Conservation (phyloP, 2,113 vertebrate genomes). For the Anser cygnoides region DNA sequence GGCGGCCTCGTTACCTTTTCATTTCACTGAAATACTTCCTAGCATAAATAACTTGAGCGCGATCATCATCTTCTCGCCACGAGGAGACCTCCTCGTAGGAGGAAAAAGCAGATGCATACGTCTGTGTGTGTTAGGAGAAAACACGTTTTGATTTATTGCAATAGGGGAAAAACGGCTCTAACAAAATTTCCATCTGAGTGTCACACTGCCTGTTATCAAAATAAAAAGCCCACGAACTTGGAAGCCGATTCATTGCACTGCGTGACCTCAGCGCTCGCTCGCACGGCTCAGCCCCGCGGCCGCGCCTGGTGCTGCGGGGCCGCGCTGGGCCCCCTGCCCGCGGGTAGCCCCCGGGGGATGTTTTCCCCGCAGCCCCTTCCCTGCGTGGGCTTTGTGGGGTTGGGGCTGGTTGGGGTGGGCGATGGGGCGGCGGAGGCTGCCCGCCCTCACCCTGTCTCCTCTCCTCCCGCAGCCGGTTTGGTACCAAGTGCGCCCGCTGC, state of each 20-base stretch:
- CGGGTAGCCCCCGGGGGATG: rapidly evolving
- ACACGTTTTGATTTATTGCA: constrained; percentile 61
- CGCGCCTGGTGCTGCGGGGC: rapidly evolving
- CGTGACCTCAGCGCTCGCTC: not conserved
- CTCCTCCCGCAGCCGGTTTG: constrained; percentile 89
- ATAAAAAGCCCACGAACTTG: constrained; percentile 16
- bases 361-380: rapidly evolving
- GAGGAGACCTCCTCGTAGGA: constrained; percentile 2
- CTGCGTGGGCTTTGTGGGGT: rapidly evolving
- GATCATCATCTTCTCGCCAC: not conserved
- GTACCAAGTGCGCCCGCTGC: constrained; percentile 96
- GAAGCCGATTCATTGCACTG: not conserved
- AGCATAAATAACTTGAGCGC: rapidly evolving
- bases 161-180: not conserved
- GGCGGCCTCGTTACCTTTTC: not conserved
- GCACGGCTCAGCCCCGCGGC: not conserved
- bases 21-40: not conserved
- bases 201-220: constrained; percentile 46
- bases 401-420: rapidly evolving
- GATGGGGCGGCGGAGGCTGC: rapidly evolving
- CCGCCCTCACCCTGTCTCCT: not conserved
- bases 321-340: too few species aligned
- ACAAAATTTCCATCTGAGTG: constrained; percentile 33
- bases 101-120: constrained; percentile 6
- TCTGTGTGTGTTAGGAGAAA: constrained; percentile 14